Base-by-base conservation (phyloP, 2,113 vertebrate genomes). In the Mustela lutreola region DNA sequence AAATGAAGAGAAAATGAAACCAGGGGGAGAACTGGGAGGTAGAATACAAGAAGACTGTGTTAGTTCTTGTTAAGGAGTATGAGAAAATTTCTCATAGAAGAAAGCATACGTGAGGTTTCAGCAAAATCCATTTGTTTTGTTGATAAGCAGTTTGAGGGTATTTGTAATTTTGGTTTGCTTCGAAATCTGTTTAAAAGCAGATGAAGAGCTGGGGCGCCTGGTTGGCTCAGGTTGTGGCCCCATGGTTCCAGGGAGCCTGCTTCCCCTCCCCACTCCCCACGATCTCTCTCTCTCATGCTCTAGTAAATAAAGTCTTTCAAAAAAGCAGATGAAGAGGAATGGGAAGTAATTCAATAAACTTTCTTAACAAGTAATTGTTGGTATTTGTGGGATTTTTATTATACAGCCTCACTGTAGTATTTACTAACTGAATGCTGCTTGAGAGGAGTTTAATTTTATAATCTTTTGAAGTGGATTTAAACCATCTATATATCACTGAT, bases 361-460 rank as follows among this genome's bases (percentile, higher is more conserved):
- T 91, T 86, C 42, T 93, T 88, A 60, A 60, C 56, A 94, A 67
- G 60, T 15, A 87, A 85, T 45, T 42, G 62, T 84, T 83, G 79
- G 36, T 93, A 26, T 82, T 94, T 94, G 56, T 62, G 45, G 6
- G 11, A 89, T 88, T 94, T 92, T 92, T 50, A 75, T 92, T 89
- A 60, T 36, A 85, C 24, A 71, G 2, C n/a, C 89, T 84, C 24
- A 28, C 56, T 94, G 6, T 86, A 67, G 11, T 60, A 60, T 60
- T 60, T 60, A 60, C 16, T 83, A 76, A 19, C 28, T 80, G 39
- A 85, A 33, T 92, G 88, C 62, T 92, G 0, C 88, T 83, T 89
- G 63, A 95, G 83, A 63, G n/a, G 87, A 83, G n/a, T 48, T 80
- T 33, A 26, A 10, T 73, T 96, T 85, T 92, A 93, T 33, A 97